Percentiles rank a stretch among this genome's conserved stretches.
Conservation (phyloP, 2,797 vertebrate species). For the Enteromius mattozi region DNA sequence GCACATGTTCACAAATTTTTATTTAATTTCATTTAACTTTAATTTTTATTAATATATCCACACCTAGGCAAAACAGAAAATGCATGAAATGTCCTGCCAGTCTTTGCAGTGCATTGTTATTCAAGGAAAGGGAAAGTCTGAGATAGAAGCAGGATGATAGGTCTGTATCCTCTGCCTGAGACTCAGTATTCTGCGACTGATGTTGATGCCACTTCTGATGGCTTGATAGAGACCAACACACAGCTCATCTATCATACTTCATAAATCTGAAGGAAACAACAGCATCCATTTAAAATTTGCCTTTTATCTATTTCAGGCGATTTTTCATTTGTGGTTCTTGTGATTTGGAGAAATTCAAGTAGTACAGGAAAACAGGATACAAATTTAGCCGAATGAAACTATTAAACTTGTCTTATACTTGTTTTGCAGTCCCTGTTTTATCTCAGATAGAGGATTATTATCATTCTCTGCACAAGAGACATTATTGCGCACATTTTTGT, state of each 20-base stretch:
- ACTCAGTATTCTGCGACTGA: constrained; percentile 20
- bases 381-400: background rate
- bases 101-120: constrained; percentile 4
- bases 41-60: background rate
- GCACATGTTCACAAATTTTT: background rate
- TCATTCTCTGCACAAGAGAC: constrained; percentile 7
- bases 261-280: background rate
- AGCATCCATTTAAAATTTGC: background rate
- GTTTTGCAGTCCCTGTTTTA: background rate
- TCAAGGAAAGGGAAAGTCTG: constrained; percentile 6
- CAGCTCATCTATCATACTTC: constrained; percentile 32
- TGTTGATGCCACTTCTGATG: constrained; percentile 3
- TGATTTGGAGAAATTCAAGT: background rate
- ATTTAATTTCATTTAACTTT: background rate
- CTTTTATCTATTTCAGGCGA: background rate
- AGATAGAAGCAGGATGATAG: constrained; percentile 8
- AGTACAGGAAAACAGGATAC: background rate
- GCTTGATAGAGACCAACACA: constrained; percentile 4
- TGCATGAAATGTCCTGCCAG: background rate
- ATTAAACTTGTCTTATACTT: background rate
- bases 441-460: background rate
- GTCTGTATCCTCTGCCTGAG: background rate
- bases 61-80: background rate
- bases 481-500: background rate
- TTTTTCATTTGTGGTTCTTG: background rate